Conservation (phyloP, 2,797 vertebrate genomes). For the Trichosurus vulpecula region DNA sequence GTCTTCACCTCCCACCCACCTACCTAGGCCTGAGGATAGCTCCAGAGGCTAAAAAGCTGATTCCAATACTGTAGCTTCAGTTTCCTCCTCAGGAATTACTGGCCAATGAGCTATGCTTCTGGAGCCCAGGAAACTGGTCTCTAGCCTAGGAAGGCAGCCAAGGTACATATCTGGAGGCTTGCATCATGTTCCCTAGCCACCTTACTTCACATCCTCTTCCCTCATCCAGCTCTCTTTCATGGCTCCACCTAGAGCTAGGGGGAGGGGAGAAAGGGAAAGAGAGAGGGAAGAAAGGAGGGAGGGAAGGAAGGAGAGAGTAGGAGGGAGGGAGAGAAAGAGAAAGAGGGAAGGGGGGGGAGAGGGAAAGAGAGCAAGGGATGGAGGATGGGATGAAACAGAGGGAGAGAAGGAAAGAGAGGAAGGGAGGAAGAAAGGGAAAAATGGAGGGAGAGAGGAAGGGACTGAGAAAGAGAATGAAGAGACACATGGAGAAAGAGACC, state of each 20-base stretch:
- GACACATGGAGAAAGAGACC: not conserved
- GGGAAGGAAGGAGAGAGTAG: not conserved
- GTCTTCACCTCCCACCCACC: accelerated
- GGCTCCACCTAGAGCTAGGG: not conserved
- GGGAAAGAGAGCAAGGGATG: too few species aligned
- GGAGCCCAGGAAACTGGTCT: not conserved
- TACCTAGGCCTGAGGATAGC: not conserved
- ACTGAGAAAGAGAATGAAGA: not conserved
- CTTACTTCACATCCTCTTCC: not conserved
- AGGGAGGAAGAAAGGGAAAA: not conserved
- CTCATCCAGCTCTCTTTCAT: not conserved
- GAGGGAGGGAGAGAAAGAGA: not conserved
- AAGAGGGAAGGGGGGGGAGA: not conserved
- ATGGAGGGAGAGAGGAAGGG: too few species aligned
- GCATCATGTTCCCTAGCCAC: not conserved
- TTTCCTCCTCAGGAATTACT: not conserved
- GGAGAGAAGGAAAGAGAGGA: accelerated
- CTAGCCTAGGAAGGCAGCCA: not conserved
- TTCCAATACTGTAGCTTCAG: not conserved
- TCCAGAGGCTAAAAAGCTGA: not conserved
- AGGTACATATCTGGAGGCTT: not conserved
- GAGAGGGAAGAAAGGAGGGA: not conserved
- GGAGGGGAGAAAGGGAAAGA: accelerated
- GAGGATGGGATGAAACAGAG: too few species aligned
- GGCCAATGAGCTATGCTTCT: not conserved